These are phyloP conservation scores for Thymelicus acteon DNA, from an alignment of 2,888 invertebrate genomes.

Conservation along the genomic window DNA sequence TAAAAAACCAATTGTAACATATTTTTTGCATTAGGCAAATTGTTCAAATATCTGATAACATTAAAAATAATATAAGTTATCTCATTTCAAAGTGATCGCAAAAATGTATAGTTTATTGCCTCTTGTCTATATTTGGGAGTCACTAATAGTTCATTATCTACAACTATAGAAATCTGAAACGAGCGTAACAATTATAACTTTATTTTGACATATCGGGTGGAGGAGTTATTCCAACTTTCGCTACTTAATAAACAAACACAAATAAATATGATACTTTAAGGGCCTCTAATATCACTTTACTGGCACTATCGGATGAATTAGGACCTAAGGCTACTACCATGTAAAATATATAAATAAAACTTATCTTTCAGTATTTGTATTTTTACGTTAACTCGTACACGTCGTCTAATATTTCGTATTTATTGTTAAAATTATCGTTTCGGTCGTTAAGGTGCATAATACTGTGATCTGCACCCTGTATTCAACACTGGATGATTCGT, in stretches of 20 bases:
- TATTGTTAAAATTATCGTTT: slow-evolving; percentile 18
- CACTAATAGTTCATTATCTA: slow-evolving; percentile 8
- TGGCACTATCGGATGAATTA: slow-evolving; percentile 50
- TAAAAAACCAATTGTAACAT: slow-evolving; percentile 10
- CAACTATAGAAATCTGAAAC: slow-evolving; percentile 21
- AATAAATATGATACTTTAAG: slow-evolving; percentile 43
- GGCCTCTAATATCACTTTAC: slow-evolving; percentile 52
- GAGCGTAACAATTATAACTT: slow-evolving; percentile 22
- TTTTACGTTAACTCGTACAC: slow-evolving; percentile 48
- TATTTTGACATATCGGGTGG: slow-evolving; percentile 14
- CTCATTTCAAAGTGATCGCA: background rate
- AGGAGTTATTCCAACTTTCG: slow-evolving; percentile 10
- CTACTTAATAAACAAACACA: slow-evolving; percentile 36
- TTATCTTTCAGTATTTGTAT: slow-evolving; percentile 45
- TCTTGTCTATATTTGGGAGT: background rate
- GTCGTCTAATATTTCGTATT: slow-evolving; percentile 14
- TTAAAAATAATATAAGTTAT: background rate
- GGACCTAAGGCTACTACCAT: slow-evolving; percentile 42
- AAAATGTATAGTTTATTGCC: background rate
- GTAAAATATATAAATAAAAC: slow-evolving; percentile 51
- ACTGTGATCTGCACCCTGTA: slow-evolving; percentile 59
- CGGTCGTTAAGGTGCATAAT: slow-evolving; percentile 25
- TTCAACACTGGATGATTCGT: slow-evolving; percentile 81
- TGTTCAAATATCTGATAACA: background rate
- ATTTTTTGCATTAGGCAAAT: background rate